Evolutionary conservation across 2,888 invertebrate species (phyloP), one percentile per base, ranked within the genome.

Genomic region (Ennomos quercinarius): DNA sequence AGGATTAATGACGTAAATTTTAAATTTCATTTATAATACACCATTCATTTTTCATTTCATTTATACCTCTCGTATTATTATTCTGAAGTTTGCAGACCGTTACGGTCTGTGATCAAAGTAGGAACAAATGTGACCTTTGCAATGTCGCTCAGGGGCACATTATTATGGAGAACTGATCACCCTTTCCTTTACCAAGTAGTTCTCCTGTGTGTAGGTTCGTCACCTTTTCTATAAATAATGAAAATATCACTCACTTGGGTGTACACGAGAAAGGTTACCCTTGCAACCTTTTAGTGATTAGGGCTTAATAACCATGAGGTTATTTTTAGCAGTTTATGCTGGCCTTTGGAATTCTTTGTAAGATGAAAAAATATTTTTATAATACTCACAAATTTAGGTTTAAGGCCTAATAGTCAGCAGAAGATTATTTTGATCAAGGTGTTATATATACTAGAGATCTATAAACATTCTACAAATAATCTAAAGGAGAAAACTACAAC

Each of bases 121-220:
- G 38, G 27, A 36, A 44, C 37, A 54, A 40, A 53, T 37, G 41
- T 42, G 51, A 77, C 74, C 76, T 76, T 76, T 73, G 60, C 61
- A 60, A 61, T 54, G 44, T 55, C 44, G 50, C 57, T 58, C 66
- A 69, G 49, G 51, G 65, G 61, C 64, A 60, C 27, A 44, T 63
- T 51, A 54, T 70, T 68, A 78, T 69, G 65, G 66, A 45, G 58
- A 53, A 71, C 59, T 71, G 64, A 61, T 65, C 78, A 72, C 74
- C 73, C 74, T 67, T 50, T 11, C 42, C 37, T 54, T 45, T 36
- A 60, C 13, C n/a, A 43, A 51, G 13, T 17, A 38, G 6, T 49
- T 10, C 35, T 9, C 49, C 58, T 49, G 58, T 36, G 17, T 10
- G n/a, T 42, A 27, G 17, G 39, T 36, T 37, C 34, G 34, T 11